Evolutionary conservation across 2,797 vertebrate species (phyloP), one percentile per base, ranked within the genome.

Genomic region (Cirrhinus mrigala): DNA sequence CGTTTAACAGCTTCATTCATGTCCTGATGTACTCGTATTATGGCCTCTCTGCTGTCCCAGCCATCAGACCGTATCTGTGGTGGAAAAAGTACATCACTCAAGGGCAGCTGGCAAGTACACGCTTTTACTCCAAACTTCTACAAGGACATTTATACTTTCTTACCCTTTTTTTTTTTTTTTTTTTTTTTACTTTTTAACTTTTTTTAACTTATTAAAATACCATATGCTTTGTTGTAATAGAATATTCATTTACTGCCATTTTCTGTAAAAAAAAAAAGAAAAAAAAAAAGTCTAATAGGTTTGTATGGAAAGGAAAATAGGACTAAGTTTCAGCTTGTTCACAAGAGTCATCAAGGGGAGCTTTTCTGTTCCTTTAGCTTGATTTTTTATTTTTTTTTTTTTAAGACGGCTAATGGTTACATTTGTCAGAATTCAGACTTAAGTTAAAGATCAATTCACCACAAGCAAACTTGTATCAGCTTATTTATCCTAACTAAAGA

Each of bases 1-100:
- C 95, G 3, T 92, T 99, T 18, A 99, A 99, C 95, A 98, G 97
- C 94, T 99, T 99, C 90, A 97, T 99, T 90, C 98, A 99, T 0
- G 95, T 99, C 15, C 95, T 99, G 89, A 99, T 99, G 98, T 99
- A 99, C 91, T 98, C 98, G 1, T 99, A 99, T 92, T 99, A 99
- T 0, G 97, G 97, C 27, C 93, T 99, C 88, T 98, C 98, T 0
- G 96, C 97, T 29, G 83, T 99, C 86, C 98, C 98, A 20, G 95
- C 96, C 88, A 93, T 99, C 88, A 95, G 97, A 56, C 98, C 98
- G 0, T 99, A 98, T 93, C 97, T 99, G 75, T 99, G 98, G 98
- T 99, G 98, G 98, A 99, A 99, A 94, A 99, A 96, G 90, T 99
- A 99, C 92, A 98, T 99, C 93, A 99, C 98, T 48, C 98, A 99